Base-by-base conservation (phyloP, 2,797 vertebrate species). In the Pempheris klunzingeri region DNA sequence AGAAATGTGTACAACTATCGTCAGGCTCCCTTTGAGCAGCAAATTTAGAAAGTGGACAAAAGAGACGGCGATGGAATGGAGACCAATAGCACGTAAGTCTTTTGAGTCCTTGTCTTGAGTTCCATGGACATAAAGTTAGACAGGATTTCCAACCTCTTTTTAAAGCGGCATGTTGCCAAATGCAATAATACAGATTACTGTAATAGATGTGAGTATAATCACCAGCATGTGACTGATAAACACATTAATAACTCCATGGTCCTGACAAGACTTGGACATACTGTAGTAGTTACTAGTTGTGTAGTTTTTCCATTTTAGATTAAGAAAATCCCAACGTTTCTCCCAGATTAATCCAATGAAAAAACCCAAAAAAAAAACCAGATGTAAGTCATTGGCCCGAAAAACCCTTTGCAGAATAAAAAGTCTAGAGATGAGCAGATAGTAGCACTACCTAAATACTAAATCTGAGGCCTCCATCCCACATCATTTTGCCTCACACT, bases 401-500 rank as follows among this genome's bases (percentile, higher is more conserved):
- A 52, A 44, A 54, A 26, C 9, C 7, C 26, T 34, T 26, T n/a
- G n/a, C 10, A 2, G 28, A 15, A 49, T 32, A 14, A 9, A 54
- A 1, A 34, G 22, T 17, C 11, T 18, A 32, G 7, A 32, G 49
- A 41, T 24, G n/a, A 47, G 10, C 5, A 54, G 65, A 28, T 28
- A 39, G n/a, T 1, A 28, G 14, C 36, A 12, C 7, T 6, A 14
- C 22, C 5, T 41, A 2, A n/a, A 53, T 24, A 18, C 2, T 10
- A 30, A 69, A 50, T 20, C 3, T 53, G 28, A 74, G 28, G 14
- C 63, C 44, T 26, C 14, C 3, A 34, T 26, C 18, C 13, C 0
- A 10, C 71, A 73, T 54, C 14, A 38, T 53, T 71, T 34, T 13
- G 67, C 41, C 55, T 72, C 39, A 44, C 36, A 9, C 3, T 4